Conservation (phyloP, 2,888 invertebrate genomes). For the Graphium colonna region DNA sequence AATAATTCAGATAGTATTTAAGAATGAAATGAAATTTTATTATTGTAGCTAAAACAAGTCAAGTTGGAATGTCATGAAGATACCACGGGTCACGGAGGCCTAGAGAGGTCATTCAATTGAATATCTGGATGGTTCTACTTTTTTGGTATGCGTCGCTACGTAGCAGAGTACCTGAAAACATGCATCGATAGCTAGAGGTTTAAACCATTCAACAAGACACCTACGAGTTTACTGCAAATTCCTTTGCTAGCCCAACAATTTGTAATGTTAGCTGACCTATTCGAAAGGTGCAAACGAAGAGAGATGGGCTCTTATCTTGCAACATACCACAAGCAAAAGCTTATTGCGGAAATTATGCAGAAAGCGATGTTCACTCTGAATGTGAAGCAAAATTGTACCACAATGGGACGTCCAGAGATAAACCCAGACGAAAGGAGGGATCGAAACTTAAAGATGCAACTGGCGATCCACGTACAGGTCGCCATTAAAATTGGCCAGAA, state of each 20-base stretch:
- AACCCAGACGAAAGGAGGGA: slow-evolving; percentile 41
- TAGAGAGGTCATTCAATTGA: slow-evolving; percentile 26
- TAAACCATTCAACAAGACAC: slow-evolving; percentile 6
- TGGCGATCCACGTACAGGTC: slow-evolving; percentile 31
- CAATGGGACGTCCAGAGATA: slow-evolving; percentile 30
- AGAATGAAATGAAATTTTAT: too few relatives aligned
- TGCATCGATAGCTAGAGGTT: slow-evolving; percentile 9
- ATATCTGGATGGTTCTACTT: slow-evolving; percentile 1
- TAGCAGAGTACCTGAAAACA: slow-evolving; percentile 5
- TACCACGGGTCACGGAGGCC: slow-evolving; percentile 33
- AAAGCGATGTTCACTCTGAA: too few relatives aligned
- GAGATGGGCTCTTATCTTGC: slow-evolving; percentile 27
- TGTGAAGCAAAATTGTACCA: slow-evolving; percentile 31
- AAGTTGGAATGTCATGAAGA: slow-evolving; percentile 30
- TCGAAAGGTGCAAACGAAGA: slow-evolving; percentile 26
- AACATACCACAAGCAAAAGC: slow-evolving; percentile 31
- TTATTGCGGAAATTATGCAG: slow-evolving; percentile 33
- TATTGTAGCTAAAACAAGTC: too few relatives aligned
- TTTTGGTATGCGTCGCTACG: not conserved
- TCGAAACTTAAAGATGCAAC: slow-evolving; percentile 36
- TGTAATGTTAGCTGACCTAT: slow-evolving; percentile 30
- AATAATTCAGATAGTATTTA: too few relatives aligned
- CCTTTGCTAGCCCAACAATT: slow-evolving; percentile 13
- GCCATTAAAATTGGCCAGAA: slow-evolving; percentile 1
- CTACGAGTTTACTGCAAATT: slow-evolving; percentile 20